Evolutionary conservation across 1,140 invertebrate species (phyloP), one percentile per base, ranked within the genome.

Genomic region (Cyclina sinensis): DNA sequence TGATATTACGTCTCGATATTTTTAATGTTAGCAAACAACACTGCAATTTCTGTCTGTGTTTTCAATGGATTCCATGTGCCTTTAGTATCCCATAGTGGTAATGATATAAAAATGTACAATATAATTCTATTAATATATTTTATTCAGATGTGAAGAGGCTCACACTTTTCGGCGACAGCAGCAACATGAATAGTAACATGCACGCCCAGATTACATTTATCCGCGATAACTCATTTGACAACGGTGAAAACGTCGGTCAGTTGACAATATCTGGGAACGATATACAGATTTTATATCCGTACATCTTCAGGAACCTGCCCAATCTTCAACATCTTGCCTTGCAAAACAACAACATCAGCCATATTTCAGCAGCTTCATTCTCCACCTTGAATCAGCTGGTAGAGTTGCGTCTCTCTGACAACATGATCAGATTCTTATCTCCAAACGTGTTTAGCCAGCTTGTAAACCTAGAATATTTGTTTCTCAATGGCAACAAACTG

Each of bases 321-420:
- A 65, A 48, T 18, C 59, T 91, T 7, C 59, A 88, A 35, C 30
- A 82, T 48, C 80, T 91, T 21, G 82, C 84, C 32, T 35, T 91
- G n/a, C 78, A 78, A 46, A 90, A 91, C 18, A 91, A 91, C 62
- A 88, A 88, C 51, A 90, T 91, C 54, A 70, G 79, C 7, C 59
- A 81, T 80, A 65, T 91, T 5, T 84, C 84, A 3, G 81, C 70
- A 14, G 89, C 84, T 0, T 24, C 88, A 0, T 90, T 91, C 32
- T 16, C 39, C 9, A 48, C 59, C 24, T 59, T 90, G 21, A 14
- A 46, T 18, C 76, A 85, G 30, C 59, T 91, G 18, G 51, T 88
- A 35, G 86, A 90, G 46, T 51, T 91, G 12, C 65, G 85, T 39
- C 73, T 91, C 9, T 86, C 80, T 18, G 80, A 90, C 24, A 91